Conservation (phyloP, 2,888 invertebrate genomes). For the Drosophila suboccidentalis region DNA sequence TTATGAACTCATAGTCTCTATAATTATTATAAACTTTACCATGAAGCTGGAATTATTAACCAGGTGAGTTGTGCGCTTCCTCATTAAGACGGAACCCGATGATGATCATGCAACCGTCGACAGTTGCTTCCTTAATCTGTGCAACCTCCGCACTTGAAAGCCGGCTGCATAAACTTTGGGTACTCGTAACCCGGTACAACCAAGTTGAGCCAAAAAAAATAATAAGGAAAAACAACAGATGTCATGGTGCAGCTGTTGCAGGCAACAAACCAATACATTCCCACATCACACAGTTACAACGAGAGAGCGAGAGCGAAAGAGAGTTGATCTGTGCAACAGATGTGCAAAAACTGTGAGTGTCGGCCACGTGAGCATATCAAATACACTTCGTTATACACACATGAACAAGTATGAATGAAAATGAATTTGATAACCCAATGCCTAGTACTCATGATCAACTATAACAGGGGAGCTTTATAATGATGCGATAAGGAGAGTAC, state of each 20-base stretch:
- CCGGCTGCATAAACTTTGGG: constrained; percentile 53
- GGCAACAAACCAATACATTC: constrained; percentile 8
- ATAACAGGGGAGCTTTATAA: constrained; percentile 21
- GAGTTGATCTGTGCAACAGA: constrained; percentile 38
- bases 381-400: constrained; percentile 30
- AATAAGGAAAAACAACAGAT: constrained; percentile 36
- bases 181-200: constrained; percentile 47
- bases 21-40: constrained; percentile 48
- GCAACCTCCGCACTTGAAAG: constrained; percentile 74
- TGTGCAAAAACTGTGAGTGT: constrained; percentile 42
- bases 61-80: constrained; percentile 36
- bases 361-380: constrained; percentile 8
- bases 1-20: constrained; percentile 30
- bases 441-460: constrained; percentile 15
- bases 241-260: constrained; percentile 56
- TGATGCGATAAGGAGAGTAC: constrained; percentile 37
- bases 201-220: constrained; percentile 22
- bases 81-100: constrained; percentile 37
- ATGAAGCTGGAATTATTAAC: constrained; percentile 22
- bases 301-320: constrained; percentile 2
- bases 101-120: constrained; percentile 55
- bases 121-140: constrained; percentile 69
- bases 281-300: not conserved
- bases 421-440: constrained; percentile 39
- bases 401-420: constrained; percentile 44